Evolutionary conservation across 2,797 vertebrate genomes (phyloP).

Genomic region (Carcharodon carcharias): DNA sequence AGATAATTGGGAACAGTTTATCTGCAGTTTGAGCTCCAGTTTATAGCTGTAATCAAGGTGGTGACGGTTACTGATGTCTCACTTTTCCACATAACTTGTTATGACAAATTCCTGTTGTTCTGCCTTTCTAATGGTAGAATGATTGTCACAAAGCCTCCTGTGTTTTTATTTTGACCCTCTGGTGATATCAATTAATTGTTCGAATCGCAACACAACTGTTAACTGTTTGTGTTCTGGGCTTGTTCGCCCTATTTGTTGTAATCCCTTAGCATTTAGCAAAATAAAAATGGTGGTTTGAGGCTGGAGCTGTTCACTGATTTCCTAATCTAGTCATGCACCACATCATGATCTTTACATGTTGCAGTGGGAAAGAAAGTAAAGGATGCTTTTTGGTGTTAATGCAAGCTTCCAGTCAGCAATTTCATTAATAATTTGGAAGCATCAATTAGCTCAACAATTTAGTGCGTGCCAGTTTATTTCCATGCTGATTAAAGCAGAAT

Average conservation of each 20-base stretch:
- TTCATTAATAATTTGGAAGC: slow-evolving; percentile 21
- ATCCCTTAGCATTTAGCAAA: neutral
- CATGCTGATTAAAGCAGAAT: slow-evolving; percentile 22
- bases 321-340: neutral
- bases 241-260: neutral
- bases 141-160: neutral
- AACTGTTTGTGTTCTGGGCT: neutral
- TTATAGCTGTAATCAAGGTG: neutral
- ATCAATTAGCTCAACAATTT: neutral
- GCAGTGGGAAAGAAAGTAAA: neutral
- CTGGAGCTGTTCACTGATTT: neutral
- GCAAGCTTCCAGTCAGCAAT: neutral
- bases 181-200: neutral
- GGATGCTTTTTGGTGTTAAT: neutral
- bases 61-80: neutral
- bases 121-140: neutral
- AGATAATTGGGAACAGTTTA: neutral
- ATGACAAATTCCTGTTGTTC: neutral
- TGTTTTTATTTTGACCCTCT: neutral
- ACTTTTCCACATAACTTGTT: neutral
- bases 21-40: neutral
- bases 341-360: neutral
- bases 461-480: neutral
- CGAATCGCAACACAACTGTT: neutral
- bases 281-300: neutral